Base-by-base conservation (phyloP, 92 coral and sea anemone genomes). In the Zoanthus solanderi region DNA sequence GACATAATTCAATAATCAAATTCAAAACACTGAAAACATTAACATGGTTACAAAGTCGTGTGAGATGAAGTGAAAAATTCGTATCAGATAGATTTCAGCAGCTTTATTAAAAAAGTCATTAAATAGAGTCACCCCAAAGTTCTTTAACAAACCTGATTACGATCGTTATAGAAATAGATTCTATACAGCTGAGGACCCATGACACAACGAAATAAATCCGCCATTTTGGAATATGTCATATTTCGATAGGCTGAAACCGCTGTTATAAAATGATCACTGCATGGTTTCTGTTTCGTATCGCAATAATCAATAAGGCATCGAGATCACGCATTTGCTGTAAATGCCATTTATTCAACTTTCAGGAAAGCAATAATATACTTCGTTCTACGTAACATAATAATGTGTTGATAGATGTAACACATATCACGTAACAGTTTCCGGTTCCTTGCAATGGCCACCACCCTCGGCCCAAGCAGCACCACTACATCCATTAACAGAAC, bases 181-280 rank as follows among this genome's bases (percentile, higher is more conserved):
- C 99, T 90, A 46, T 90, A 83, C 42, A 97, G 85, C 7, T 92
- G 94, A n/a, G 99, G 99, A 54, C 98, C 98, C 7, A 95, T 42
- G 8, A 89, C 89, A 89, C 98, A 95, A 58, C 95, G 93, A 65
- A 90, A 90, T 0, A 95, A 50, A 42, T 95, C 98, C 90, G 92
- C 94, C 98, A 93, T 93, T 71, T 88, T 92, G 80, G 75, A 66
- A 12, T 44, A 63, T 29, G 58, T 9, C 75, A 81, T 67, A 14
- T 66, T 79, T 66, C 30, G 60, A 81, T 81, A 75, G 85, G 85
- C 23, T 65, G 45, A 23, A 81, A 81, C 85, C 85, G 75, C 85
- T 65, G 85, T 75, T 16, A 63, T 28, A 63, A n/a, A 37, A 37
- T 37, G 42, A 37, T 37, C 42, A 4, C 42, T 2, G 42, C 4